phyloP scores from a whole-genome alignment of 2,797 vertebrate species.

The Buceros bicornis region DNA sequence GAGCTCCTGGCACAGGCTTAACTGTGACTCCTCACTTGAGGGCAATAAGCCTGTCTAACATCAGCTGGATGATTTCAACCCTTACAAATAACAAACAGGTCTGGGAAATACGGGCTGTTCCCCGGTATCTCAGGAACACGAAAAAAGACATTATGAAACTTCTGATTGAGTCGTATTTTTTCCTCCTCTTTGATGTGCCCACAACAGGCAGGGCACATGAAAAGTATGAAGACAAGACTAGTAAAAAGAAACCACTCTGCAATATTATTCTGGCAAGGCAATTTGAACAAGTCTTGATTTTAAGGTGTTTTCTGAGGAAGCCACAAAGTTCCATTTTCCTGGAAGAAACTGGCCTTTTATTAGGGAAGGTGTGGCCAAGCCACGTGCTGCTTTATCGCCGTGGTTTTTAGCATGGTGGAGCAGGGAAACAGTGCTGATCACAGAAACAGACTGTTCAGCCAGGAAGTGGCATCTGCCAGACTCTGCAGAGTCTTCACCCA shows the following conservation, averaged over 20 bases:
- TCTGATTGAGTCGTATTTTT: background rate
- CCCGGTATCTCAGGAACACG: background rate
- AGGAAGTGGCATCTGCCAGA: conserved; percentile 48
- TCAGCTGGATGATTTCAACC: background rate
- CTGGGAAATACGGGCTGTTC: background rate
- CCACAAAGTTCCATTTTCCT: conserved; percentile 21
- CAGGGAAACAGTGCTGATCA: conserved; percentile 66
- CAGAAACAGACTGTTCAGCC: conserved; percentile 67
- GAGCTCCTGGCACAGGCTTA: background rate
- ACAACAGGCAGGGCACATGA: conserved; percentile 27
- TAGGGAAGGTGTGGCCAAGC: conserved; percentile 59
- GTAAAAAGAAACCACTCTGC: background rate
- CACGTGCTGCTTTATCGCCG: conserved; percentile 66
- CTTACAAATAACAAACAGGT: background rate
- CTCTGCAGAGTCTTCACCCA: conserved; percentile 56
- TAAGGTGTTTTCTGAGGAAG: conserved; percentile 34
- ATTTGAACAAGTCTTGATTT: conserved; percentile 13
- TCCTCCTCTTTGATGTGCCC: background rate
- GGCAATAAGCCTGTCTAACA: background rate
- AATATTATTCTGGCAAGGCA: background rate
- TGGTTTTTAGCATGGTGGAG: conserved; percentile 8
- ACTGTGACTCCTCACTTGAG: background rate
- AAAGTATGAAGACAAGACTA: conserved; percentile 24
- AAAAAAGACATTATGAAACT: background rate
- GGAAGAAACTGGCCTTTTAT: conserved; percentile 27